These are phyloP conservation scores for Neosilurus hyrtlii DNA, from an alignment of 2,797 vertebrate species.

Conservation along the genomic window DNA sequence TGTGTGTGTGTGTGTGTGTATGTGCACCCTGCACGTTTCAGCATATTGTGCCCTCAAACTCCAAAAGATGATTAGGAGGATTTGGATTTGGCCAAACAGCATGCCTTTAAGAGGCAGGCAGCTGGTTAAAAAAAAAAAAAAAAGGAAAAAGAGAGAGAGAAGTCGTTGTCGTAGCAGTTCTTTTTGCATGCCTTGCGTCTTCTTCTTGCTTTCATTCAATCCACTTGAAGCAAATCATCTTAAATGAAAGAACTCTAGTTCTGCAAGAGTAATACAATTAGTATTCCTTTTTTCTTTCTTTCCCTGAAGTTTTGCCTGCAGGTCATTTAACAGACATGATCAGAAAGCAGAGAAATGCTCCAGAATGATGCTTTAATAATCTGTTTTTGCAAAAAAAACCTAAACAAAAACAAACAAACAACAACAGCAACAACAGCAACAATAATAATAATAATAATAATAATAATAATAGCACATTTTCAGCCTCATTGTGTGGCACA, in stretches of 20 bases:
- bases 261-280: constrained; percentile 3
- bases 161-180: constrained; percentile 65
- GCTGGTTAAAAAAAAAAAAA: constrained; percentile 72
- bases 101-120: constrained; percentile 77
- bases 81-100: constrained; percentile 75
- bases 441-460: no score
- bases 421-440: no score
- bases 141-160: constrained; percentile 70
- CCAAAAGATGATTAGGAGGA: constrained; percentile 80
- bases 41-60: constrained; percentile 79
- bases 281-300: background rate
- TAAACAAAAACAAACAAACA: no score
- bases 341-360: background rate
- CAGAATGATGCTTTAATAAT: background rate
- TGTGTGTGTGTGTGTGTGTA: constrained; percentile 34
- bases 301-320: background rate
- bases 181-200: background rate
- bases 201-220: background rate
- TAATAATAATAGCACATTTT: background rate
- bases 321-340: constrained; percentile 13
- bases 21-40: constrained; percentile 71
- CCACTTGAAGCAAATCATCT: constrained; percentile 30
- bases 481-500: constrained; percentile 54
- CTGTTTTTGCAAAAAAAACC: background rate
- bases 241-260: background rate